Percentiles rank a stretch among this genome's conserved stretches.
phyloP scores from a whole-genome alignment of 2,797 vertebrate species.

The Nyctibius grandis region DNA sequence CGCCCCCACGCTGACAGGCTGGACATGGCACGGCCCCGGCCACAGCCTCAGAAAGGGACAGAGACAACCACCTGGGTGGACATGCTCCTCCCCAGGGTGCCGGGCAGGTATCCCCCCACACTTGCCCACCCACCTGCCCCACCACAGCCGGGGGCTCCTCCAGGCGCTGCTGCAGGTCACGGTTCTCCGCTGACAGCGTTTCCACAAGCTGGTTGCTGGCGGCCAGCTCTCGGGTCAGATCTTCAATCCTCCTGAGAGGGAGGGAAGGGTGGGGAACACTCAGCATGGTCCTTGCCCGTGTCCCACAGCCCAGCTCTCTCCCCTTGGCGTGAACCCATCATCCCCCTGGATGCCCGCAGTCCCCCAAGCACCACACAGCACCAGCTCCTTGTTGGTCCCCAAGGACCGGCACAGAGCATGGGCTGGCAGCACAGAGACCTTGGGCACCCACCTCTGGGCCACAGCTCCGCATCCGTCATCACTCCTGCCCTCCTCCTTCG shows the following conservation, averaged over 20 bases:
- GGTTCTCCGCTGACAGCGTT: slow-evolving; percentile 78
- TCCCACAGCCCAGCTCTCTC: neutral
- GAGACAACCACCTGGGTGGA: neutral
- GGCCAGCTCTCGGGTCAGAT: slow-evolving; percentile 76
- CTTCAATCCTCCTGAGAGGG: slow-evolving; percentile 77
- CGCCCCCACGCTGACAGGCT: accelerated
- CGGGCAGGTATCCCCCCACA: accelerated
- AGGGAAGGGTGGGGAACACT: neutral
- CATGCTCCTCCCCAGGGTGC: accelerated
- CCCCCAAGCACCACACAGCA: accelerated
- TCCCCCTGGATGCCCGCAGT: neutral
- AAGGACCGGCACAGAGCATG: neutral
- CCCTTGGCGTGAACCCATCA: neutral
- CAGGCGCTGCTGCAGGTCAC: slow-evolving; percentile 26
- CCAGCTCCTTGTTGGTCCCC: neutral
- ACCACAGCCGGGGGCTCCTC: neutral
- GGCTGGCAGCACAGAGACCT: neutral
- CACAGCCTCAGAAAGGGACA: neutral
- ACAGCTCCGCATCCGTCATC: neutral
- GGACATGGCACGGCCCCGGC: neutral
- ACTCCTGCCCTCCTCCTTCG: slow-evolving; percentile 61
- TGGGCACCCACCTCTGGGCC: slow-evolving; percentile 74
- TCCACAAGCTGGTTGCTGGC: slow-evolving; percentile 79
- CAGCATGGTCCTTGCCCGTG: neutral
- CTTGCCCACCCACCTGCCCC: slow-evolving; percentile 45